Base-by-base conservation (phyloP, 2,113 vertebrate genomes). In the Miniopterus natalensis region DNA sequence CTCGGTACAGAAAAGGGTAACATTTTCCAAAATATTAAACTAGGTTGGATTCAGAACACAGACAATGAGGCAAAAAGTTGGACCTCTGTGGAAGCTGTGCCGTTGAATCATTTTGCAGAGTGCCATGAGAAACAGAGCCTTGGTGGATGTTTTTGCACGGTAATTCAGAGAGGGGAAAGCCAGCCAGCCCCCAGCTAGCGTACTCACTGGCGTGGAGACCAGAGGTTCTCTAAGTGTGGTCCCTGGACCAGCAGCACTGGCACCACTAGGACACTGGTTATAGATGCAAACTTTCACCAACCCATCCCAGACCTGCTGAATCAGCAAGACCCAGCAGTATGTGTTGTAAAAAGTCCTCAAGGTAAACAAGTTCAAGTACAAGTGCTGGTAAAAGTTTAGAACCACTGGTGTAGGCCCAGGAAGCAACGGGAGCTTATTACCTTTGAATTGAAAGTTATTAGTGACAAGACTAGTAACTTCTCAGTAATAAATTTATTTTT, bases 1-100 rank as follows among this genome's bases (percentile, higher is more conserved):
- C 98, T 98, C 97, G n/a, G 98, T 94, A 97, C 98, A 97, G 98
- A 98, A 98, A 98, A 98, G 97, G 98, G 92, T 85, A 98, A 98
- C 97, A 98, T 98, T 98, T 98, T 98, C 98, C 98, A 98, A 99
- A 99, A 98, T 99, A 98, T 98, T 98, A 98, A 98, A 98, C 97
- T 96, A 97, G 98, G 97, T 97, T 98, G 98, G 98, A 99, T 98
- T 98, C 98, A 98, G 98, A 98, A 98, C 98, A 98, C 97, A 99
- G 98, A 98, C 98, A 98, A 97, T 98, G 98, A 98, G 97, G 98
- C 98, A 98, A 98, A 98, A 98, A 97, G 96, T 98, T 98, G 98
- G 98, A 97, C 98, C 96, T 98, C 94, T 96, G 79, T 96, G 25
- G 90, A 96, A 98, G 94, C 96, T 96, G 84, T 98, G 97, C 97